Evolutionary conservation across 2,113 vertebrate genomes (phyloP), one percentile per base, ranked within the genome.

Genomic region (Pterophyllum scalare): DNA sequence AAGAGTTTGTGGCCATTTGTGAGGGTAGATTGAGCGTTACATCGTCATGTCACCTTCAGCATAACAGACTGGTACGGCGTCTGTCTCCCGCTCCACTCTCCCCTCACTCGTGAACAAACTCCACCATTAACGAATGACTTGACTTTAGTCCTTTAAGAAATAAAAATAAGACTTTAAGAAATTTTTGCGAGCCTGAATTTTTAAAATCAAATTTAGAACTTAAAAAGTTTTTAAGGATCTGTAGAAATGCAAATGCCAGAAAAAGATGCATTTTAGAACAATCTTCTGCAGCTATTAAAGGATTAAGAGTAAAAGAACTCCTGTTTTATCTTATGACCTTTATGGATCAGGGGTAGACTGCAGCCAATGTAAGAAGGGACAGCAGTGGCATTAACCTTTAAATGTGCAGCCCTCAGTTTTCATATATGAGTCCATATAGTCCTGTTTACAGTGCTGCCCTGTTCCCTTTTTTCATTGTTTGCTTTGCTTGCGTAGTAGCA

Each of bases 41-140:
- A 52, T 52, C 3, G 1, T 1, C 49, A 7, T 17, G 6, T 19
- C 2, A 3, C 17, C 49, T 52, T 52, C 17, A 52, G 7, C 2
- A 3, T 7, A 52, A 52, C 17, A 19, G 17, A 52, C 6, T 7
- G 40, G 11, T 15, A 13, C 43, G 14, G 13, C 12, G 1, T n/a
- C n/a, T n/a, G 46, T 49, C 46, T 52, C 46, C 14, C 2, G 14
- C n/a, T n/a, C n/a, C n/a, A n/a, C n/a, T n/a, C 14, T 17, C 46
- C 46, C 43, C 46, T 52, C 15, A 52, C 15, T 15, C 15, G 17
- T 52, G 46, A 52, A 19, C 46, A 52, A 52, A 52, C 24, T 67
- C 1, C 1, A 67, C 10, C 4, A 22, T 65, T 15, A 0, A 26
- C 26, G 26, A 8, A 65, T 8, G 0, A 10, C 35, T 65, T 43